Evolutionary conservation across 2,888 invertebrate genomes (phyloP), one percentile per base, ranked within the genome.

Genomic region (Hanleya hanleyi): DNA sequence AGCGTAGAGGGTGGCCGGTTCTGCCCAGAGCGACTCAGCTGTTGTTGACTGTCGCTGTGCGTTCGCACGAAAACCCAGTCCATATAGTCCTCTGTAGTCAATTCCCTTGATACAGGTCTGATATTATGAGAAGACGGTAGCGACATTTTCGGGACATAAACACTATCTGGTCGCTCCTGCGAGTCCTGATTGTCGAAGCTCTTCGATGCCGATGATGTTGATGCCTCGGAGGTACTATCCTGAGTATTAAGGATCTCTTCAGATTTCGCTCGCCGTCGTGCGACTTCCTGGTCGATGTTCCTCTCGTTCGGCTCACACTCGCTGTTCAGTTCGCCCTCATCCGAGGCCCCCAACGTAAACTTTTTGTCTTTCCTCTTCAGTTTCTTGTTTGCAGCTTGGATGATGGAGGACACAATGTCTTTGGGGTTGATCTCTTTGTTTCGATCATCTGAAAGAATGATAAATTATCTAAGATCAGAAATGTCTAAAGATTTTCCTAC

Each of bases 381-480:
- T 92, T 95, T 95, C 85, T 94, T 93, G 91, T 95, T 95, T 68
- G 96, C 96, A 77, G 96, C 96, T 78, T 94, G 94, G 89, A 96
- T 95, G 86, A 96, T 95, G 38, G 95, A 95, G 41, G 94, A 94
- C 78, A 93, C 92, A 81, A 94, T 92, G 82, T 93, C 93, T 87
- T 93, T 93, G 77, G 92, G 92, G 80, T 92, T 92, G 74, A 92
- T 90, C 67, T 90, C 90, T 29, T 76, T 75, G 51, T 79, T 78
- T 1, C 77, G 77, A 33, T 86, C 85, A 50, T 87, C 88, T 88
- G 84, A n/a, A n/a, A n/a, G n/a, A n/a, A n/a, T n/a, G n/a, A n/a
- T n/a, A n/a, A n/a, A n/a, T n/a, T n/a, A n/a, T n/a, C n/a, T n/a
- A n/a, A n/a, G n/a, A n/a, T n/a, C n/a, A n/a, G n/a, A n/a, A n/a